Conservation (phyloP, 2,888 invertebrate genomes). For the Notocelia uddmanniana region DNA sequence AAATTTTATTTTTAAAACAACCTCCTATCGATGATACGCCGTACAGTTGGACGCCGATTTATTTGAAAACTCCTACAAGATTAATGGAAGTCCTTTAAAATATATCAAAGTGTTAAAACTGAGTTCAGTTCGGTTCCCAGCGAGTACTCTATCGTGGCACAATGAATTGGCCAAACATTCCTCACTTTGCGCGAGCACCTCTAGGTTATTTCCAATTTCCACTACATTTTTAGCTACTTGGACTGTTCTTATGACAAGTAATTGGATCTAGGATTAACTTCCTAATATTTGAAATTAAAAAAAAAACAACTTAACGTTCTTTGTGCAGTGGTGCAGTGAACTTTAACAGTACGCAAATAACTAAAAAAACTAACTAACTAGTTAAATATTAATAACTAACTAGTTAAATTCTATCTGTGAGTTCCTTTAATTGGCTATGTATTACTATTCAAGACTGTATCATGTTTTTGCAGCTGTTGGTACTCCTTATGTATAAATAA, state of each 20-base stretch:
- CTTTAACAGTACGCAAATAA: too few relatives aligned
- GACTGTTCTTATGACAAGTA: constrained; percentile 4
- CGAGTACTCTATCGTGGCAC: constrained; percentile 14
- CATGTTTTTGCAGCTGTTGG: too few relatives aligned
- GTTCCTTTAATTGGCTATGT: too few relatives aligned
- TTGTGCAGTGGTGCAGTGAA: too few relatives aligned
- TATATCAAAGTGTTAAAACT: constrained; percentile 39
- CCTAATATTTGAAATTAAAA: neutral
- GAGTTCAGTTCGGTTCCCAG: constrained; percentile 19
- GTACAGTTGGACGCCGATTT: constrained; percentile 18
- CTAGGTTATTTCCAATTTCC: constrained; percentile 6
- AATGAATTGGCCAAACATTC: constrained; percentile 37
- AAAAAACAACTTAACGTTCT: too few relatives aligned
- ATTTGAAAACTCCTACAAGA: constrained; percentile 35
- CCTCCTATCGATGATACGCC: constrained; percentile 10
- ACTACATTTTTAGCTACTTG: constrained; percentile 8
- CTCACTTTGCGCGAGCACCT: constrained; percentile 22
- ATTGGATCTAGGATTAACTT: neutral
- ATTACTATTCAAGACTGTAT: too few relatives aligned
- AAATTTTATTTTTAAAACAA: neutral
- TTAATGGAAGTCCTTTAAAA: constrained; percentile 37
- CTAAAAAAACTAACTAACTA: too few relatives aligned
- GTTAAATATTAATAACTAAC: too few relatives aligned
- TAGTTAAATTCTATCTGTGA: too few relatives aligned
- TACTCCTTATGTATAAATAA: too few relatives aligned